phyloP scores from a whole-genome alignment of 2,797 vertebrate genomes.

The Tadarida brasiliensis region DNA sequence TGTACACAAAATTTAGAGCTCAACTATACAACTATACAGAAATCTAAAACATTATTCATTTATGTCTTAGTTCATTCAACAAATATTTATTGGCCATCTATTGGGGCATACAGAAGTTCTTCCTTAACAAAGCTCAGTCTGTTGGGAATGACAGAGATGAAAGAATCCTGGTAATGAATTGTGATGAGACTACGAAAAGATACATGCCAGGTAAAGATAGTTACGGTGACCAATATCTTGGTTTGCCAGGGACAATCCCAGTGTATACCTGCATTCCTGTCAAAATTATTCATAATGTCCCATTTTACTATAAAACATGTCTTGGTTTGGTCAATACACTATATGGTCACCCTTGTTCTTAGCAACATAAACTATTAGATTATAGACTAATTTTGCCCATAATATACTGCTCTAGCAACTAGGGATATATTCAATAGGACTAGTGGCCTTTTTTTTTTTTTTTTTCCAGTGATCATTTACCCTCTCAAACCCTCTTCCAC shows the following conservation, averaged over 20 bases:
- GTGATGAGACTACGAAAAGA: background rate
- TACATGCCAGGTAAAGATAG: no score
- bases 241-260: background rate
- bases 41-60: background rate
- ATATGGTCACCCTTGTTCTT: background rate
- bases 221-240: background rate
- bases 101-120: fast-evolving
- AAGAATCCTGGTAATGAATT: background rate
- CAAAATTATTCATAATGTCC: background rate
- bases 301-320: background rate
- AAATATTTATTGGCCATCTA: background rate
- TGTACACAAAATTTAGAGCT: background rate
- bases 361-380: background rate
- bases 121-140: background rate
- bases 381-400: background rate
- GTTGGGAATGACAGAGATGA: background rate
- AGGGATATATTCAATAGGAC: background rate
- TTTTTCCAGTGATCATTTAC: background rate
- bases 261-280: background rate
- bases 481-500: background rate
- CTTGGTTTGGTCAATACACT: background rate
- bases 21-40: background rate
- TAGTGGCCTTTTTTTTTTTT: background rate
- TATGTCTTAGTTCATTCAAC: background rate
- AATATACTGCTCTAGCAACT: background rate